Evolutionary conservation across 2,888 invertebrate species (phyloP), one percentile per base, ranked within the genome.

Genomic region (Caenorhabditis becei): DNA sequence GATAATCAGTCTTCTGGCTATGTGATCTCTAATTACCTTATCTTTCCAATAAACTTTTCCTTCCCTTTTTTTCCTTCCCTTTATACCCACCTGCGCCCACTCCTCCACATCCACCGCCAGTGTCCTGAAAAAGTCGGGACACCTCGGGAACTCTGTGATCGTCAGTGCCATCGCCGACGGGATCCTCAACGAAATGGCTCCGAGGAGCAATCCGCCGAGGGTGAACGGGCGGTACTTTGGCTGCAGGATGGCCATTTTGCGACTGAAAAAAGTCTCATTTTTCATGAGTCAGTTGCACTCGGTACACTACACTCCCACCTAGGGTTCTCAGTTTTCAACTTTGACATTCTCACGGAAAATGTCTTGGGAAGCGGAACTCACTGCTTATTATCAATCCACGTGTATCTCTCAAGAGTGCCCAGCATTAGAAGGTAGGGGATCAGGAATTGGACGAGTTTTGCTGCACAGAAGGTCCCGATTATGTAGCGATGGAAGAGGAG

Each of bases 391-490:
- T 85, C 80, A 32, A 88, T 87, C 88, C 88, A 88, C 4, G 85
- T 83, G 70, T 84, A 87, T 51, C 88, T 26, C 70, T 88, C 88
- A 8, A 87, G 44, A 23, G 88, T 88, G 14, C 82, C 88, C 32
- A 88, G 74, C 54, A 88, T 88, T 7, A 88, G 77, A 67, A 88
- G 56, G 62, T 88, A 87, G 4, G 88, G 88, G 7, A 88, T 87
- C 11, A 83, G 69, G 26, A 88, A 81, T 54, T 88, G 88, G n/a
- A 86, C 82, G 7, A 88, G 20, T 71, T 88, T 87, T 8, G 82
- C 81, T 20, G 69, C 44, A 28, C 56, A 71, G 44, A 83, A 84
- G 20, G 83, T 81, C n/a, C 63, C 24, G 16, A 88, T 65, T 24
- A 88, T 88, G 71, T 86, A 88, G n/a, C 65, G 58, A 65, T 88